Evolutionary conservation across 2,797 vertebrate species (phyloP).

Genomic region (Vultur gryphus): DNA sequence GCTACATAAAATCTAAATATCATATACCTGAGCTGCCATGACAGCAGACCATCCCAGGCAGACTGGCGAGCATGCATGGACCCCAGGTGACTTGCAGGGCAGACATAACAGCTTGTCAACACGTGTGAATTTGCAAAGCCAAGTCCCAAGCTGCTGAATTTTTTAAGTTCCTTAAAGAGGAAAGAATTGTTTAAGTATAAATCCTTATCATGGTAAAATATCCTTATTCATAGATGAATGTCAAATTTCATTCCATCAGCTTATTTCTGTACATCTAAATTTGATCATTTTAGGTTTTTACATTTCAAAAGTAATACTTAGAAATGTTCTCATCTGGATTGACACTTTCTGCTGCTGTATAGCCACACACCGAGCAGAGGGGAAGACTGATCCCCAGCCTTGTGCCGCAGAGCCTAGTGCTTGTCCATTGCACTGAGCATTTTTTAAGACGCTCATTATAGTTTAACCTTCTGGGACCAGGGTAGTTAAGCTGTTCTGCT

Average conservation of each 20-base stretch:
- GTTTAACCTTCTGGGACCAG: constrained; percentile 25
- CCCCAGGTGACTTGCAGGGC: background rate
- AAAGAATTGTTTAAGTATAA: background rate
- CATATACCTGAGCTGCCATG: background rate
- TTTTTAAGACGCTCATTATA: constrained; percentile 32
- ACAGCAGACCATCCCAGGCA: background rate
- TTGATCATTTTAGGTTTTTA: background rate
- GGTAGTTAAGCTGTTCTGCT: constrained; percentile 13
- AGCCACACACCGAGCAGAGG: background rate
- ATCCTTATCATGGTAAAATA: background rate
- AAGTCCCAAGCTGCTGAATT: background rate
- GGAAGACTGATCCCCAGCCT: background rate
- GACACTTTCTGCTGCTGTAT: background rate
- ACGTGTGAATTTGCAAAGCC: background rate
- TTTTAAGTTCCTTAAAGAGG: background rate
- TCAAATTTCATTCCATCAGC: background rate
- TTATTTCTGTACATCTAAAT: background rate
- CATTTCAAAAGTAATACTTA: background rate
- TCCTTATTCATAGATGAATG: background rate
- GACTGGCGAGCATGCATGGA: rapidly evolving
- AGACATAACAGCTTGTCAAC: background rate
- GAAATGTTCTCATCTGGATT: background rate
- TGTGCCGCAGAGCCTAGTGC: background rate
- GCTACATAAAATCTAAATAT: background rate
- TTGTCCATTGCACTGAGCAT: background rate